Percentiles rank a stretch among this genome's conserved stretches.
These are phyloP conservation scores for Steatocranus sp. DNA, from an alignment of 2,797 vertebrate genomes.

Conservation along the genomic window DNA sequence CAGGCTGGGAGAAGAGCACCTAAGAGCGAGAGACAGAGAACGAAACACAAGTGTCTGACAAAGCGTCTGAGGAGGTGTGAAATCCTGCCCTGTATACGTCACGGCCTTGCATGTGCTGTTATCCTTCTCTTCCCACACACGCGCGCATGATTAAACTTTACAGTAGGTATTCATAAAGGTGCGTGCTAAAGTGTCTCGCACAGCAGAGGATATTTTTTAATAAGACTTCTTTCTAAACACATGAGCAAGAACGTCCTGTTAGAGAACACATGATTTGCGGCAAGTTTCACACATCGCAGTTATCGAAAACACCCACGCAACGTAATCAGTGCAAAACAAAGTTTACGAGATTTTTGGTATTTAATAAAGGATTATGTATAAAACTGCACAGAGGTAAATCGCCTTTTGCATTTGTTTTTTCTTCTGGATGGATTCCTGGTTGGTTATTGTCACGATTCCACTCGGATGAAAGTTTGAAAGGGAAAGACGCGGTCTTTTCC, in stretches of 20 bases:
- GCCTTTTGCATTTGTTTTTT: neutral
- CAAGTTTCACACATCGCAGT: neutral
- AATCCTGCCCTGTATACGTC: neutral
- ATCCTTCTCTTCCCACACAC: neutral
- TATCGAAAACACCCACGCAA: neutral
- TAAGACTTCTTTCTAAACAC: neutral
- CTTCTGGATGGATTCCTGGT: neutral
- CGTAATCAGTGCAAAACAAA: rapidly evolving
- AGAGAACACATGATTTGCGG: neutral
- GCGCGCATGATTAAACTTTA: neutral
- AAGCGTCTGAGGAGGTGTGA: neutral
- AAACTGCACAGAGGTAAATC: neutral
- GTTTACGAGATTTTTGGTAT: neutral
- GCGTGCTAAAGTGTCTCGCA: neutral
- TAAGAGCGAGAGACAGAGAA: neutral
- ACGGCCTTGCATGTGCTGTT: neutral
- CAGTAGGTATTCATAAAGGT: neutral
- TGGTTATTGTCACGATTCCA: neutral
- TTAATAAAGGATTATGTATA: neutral
- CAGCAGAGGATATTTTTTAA: neutral
- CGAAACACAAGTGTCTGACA: neutral
- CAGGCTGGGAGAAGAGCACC: neutral
- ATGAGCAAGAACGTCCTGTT: neutral
- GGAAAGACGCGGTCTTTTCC: neutral
- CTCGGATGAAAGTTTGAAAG: neutral